Percentiles rank a stretch among this genome's conserved stretches.
Conservation (phyloP, 2,113 vertebrate species). For the Carassius carassius region DNA sequence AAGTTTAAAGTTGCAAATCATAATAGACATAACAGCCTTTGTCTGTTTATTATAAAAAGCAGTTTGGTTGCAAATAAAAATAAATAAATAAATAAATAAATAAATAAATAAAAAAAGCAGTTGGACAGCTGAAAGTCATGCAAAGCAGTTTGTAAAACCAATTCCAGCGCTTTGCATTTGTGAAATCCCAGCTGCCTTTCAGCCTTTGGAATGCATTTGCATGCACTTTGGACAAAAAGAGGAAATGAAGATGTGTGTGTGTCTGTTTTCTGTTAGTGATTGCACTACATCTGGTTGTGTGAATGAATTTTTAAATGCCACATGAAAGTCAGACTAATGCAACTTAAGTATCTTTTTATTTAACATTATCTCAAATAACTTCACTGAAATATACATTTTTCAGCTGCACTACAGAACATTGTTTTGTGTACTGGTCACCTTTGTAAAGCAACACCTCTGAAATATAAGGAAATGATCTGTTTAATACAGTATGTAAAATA, state of each 20-base stretch:
- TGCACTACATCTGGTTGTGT: not conserved
- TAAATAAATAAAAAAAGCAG: conserved; percentile 44
- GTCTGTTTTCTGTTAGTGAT: conserved; percentile 36
- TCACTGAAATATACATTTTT: not conserved
- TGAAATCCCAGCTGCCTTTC: conserved; percentile 6
- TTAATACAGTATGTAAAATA: conserved; percentile 27
- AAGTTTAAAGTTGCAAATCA: not conserved
- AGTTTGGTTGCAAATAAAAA: conserved; percentile 19
- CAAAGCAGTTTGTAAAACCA: conserved; percentile 47
- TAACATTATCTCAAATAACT: not conserved
- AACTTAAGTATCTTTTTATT: conserved; percentile 20
- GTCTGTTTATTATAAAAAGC: conserved; percentile 14
- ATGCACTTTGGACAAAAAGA: conserved; percentile 21
- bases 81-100: conserved; percentile 32
- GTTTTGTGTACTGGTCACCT: not conserved
- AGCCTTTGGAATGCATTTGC: conserved; percentile 9
- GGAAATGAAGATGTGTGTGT: conserved; percentile 20
- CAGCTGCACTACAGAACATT: not conserved
- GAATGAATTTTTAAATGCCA: not conserved
- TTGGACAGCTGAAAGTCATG: conserved; percentile 48
- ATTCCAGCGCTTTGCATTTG: conserved; percentile 43
- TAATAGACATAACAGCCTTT: not conserved
- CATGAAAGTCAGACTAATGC: not conserved
- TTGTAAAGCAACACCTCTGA: not conserved
- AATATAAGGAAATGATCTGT: not conserved